Conservation (phyloP, 2,113 vertebrate species). For the Echinops telfairi region DNA sequence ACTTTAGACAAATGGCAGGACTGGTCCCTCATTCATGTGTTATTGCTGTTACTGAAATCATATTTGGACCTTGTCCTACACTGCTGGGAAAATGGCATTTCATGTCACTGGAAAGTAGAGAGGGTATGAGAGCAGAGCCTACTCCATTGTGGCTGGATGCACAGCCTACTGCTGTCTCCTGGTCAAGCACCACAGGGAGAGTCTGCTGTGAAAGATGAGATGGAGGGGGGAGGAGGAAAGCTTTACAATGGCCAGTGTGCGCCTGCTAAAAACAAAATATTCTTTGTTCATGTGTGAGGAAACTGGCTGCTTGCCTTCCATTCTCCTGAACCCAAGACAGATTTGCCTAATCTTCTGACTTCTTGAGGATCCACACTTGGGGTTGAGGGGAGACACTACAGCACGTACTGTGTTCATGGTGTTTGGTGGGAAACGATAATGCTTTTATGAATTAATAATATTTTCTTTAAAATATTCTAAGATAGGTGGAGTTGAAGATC, state of each 20-base stretch:
- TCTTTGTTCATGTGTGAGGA: background rate
- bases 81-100: conserved; percentile 4
- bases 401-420: background rate
- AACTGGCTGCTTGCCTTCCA: background rate
- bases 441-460: background rate
- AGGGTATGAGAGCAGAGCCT: background rate
- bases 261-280: conserved; percentile 50
- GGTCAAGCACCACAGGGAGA: conserved; percentile 50
- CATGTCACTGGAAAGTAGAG: conserved; percentile 56
- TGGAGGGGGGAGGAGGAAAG: conserved; percentile 45
- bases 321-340: background rate
- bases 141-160: conserved; percentile 46
- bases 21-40: conserved; percentile 82
- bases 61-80: conserved; percentile 78
- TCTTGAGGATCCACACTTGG: background rate
- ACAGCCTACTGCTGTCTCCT: background rate
- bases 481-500: background rate
- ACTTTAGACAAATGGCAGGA: conserved; percentile 83
- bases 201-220: conserved; percentile 64
- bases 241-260: conserved; percentile 64
- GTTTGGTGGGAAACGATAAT: background rate
- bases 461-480: conserved; percentile 21
- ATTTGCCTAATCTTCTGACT: background rate
- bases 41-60: conserved; percentile 83
- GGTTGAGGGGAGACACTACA: background rate